Evolutionary conservation across 2,888 invertebrate genomes (phyloP).

Genomic region (Scaptomyza caliginosa): DNA sequence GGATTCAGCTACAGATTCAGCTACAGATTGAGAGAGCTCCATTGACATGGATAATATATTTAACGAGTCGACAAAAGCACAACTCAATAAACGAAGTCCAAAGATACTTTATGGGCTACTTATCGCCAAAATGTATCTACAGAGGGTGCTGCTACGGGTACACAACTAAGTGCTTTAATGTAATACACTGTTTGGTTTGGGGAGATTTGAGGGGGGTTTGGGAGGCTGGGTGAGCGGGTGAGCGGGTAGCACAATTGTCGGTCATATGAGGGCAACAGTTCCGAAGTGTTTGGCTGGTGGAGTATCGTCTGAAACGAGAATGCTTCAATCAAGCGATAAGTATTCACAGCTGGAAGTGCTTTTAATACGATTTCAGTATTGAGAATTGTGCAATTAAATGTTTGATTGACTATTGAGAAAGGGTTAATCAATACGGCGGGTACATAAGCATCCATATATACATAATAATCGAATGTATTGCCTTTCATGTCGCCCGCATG

Average conservation of each 20-base stretch:
- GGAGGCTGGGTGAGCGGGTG: background rate
- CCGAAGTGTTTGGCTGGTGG: constrained; percentile 7
- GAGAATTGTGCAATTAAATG: constrained; percentile 54
- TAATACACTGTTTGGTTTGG: background rate
- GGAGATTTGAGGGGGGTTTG: no score
- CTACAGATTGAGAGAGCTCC: constrained; percentile 5
- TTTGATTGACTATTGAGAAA: constrained; percentile 56
- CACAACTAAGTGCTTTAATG: constrained; percentile 31
- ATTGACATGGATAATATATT: constrained; percentile 47
- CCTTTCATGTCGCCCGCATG: constrained; percentile 33
- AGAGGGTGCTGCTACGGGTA: constrained; percentile 36
- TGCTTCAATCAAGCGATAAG: constrained; percentile 61
- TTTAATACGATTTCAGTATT: constrained; percentile 50
- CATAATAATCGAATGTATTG: constrained; percentile 10
- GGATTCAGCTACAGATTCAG: constrained; percentile 11
- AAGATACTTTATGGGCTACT: constrained; percentile 69
- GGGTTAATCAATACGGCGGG: constrained; percentile 52
- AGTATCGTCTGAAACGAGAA: constrained; percentile 14
- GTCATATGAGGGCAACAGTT: constrained; percentile 56
- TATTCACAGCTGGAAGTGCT: constrained; percentile 24
- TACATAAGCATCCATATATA: background rate
- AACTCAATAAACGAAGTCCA: constrained; percentile 54
- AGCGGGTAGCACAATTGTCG: constrained; percentile 27
- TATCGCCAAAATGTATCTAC: constrained; percentile 55
- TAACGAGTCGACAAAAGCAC: constrained; percentile 68